Conservation (phyloP, 2,113 vertebrate species). For the Brevimyrus niger region DNA sequence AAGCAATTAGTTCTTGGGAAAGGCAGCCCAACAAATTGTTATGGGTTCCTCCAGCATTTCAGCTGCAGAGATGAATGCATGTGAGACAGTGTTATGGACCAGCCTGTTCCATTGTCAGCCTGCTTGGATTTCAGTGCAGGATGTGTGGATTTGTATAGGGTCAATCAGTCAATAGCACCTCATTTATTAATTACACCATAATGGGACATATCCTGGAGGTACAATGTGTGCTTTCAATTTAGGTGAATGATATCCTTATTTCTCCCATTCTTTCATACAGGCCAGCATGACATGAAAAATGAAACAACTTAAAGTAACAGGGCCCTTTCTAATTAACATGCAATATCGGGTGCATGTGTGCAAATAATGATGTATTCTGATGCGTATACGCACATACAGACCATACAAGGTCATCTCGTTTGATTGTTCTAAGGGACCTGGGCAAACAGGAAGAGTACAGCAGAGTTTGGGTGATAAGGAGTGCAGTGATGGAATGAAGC, state of each 20-base stretch:
- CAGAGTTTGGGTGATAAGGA: constrained; percentile 16
- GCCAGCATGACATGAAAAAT: background rate
- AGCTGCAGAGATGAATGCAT: background rate
- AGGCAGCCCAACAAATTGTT: background rate
- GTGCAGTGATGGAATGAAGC: background rate
- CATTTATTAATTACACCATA: constrained; percentile 55
- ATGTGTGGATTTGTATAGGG: background rate
- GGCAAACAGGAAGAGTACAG: constrained; percentile 15
- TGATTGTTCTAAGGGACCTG: background rate
- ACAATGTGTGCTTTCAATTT: background rate
- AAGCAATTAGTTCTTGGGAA: background rate
- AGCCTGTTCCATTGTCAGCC: background rate
- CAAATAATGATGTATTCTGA: background rate
- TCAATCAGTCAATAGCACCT: constrained; percentile 45
- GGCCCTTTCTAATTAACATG: background rate
- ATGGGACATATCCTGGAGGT: constrained; percentile 18
- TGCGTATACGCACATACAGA: background rate
- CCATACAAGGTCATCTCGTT: background rate
- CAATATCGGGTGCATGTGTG: background rate
- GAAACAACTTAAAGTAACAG: background rate
- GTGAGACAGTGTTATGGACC: background rate
- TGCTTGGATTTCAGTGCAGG: background rate
- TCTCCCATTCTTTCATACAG: background rate
- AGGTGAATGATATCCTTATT: background rate
- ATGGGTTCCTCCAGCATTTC: background rate